Evolutionary conservation across 2,888 invertebrate genomes (phyloP), one percentile per base, ranked within the genome.

Genomic region (Scrobipalpa atriplicella): DNA sequence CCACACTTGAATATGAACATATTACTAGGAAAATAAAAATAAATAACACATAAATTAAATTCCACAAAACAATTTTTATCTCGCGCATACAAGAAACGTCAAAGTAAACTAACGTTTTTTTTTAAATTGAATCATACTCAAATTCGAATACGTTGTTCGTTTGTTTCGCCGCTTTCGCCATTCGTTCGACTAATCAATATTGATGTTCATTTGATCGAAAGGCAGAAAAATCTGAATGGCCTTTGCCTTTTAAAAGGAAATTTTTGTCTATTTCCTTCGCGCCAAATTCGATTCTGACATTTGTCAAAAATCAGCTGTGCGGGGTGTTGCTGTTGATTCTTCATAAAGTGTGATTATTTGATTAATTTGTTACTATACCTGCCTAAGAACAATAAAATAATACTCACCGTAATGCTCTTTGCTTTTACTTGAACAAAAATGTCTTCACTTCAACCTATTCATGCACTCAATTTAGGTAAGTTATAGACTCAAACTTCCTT

Each of bases 381-480:
- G n/a, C n/a, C n/a, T n/a, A n/a, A n/a, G n/a, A n/a, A n/a, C n/a
- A n/a, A n/a, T n/a, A n/a, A 29, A 29, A 29, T 29, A 29, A 29
- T 29, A 29, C 29, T 29, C 29, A 29, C 29, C 29, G 29, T 5
- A 29, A 29, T 3, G 2, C 29, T 29, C 29, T 2, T 29, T 5
- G 29, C 29, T 29, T 29, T 29, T 29, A 29, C 29, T 29, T 29
- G 29, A 29, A 29, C 29, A 29, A 29, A 2, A 29, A 92, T 93
- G 92, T 87, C 92, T 67, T 80, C 89, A n/a, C 75, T 90, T 64
- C 89, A 93, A 76, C 93, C 93, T 41, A 83, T 91, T 56, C 90
- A 93, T 64, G 93, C 94, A 2, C 76, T 94, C 67, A 94, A 86
- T 79, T 82, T 94, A 74, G 94, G 94, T 94, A 84, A 87, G 79